A percentile compares a stretch with the other conserved stretches of the same genome.
These are phyloP conservation scores for Syrrhaptes paradoxus DNA, from an alignment of 2,113 vertebrate species.

Conservation along the genomic window DNA sequence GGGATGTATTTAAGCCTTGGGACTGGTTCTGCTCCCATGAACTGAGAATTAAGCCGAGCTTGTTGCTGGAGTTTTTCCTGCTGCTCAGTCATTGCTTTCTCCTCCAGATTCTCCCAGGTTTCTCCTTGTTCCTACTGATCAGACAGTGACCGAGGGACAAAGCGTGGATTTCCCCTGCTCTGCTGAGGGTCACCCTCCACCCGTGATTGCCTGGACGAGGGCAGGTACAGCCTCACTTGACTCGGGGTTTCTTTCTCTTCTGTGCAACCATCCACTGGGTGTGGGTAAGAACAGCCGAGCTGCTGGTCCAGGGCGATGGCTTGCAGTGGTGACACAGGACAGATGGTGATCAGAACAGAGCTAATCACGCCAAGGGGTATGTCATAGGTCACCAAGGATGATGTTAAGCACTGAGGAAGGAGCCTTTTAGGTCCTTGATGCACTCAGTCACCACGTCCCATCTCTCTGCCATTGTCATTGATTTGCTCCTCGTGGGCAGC, in stretches of 20 bases:
- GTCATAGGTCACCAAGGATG: neutral
- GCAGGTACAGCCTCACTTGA: conserved; percentile 69
- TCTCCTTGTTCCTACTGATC: conserved; percentile 81
- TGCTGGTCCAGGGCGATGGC: neutral
- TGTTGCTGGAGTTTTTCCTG: neutral
- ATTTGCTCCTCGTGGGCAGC: neutral
- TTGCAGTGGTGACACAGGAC: neutral
- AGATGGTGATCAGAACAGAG: neutral
- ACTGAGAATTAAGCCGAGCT: neutral
- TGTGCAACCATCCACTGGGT: fast-evolving
- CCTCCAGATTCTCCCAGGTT: conserved; percentile 84
- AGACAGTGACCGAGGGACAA: conserved; percentile 84
- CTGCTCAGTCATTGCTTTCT: neutral
- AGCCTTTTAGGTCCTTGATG: neutral
- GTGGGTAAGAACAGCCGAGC: neutral
- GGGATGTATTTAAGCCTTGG: neutral
- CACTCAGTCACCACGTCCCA: neutral
- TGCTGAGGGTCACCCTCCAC: conserved; percentile 84
- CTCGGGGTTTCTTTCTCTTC: neutral
- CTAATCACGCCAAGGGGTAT: neutral
- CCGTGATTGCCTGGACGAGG: conserved; percentile 88
- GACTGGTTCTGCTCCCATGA: neutral
- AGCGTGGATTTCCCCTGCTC: conserved; percentile 87
- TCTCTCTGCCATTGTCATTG: neutral
- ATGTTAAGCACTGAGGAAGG: neutral